Evolutionary conservation across 2,113 vertebrate genomes (phyloP), one percentile per base, ranked within the genome.

Genomic region (Castor canadensis): DNA sequence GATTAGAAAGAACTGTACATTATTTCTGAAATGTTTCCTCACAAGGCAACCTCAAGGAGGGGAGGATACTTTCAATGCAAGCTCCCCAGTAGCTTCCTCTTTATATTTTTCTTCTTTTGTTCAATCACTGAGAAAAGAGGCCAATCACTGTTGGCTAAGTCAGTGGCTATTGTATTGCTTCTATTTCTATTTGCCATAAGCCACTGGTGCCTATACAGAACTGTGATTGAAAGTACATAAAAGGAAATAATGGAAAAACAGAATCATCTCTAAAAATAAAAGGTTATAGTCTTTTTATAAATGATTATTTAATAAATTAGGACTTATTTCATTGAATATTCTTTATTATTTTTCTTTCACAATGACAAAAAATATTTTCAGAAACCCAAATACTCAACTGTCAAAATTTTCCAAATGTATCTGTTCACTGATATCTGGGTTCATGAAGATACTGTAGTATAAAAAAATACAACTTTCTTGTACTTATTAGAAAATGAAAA

Each of bases 401-500:
- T 93, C 73, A 92, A 95, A 89, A 79, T 82, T 88, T 89, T 97
- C 52, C 54, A 71, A 92, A 87, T 76, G 71, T 75, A 75, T 40
- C 64, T 91, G 26, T 93, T 94, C 93, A 49, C 82, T 85, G 66
- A 38, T 95, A 79, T 95, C 90, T 97, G 47, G 67, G 69, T 91
- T 87, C 89, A 93, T 32, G 71, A 96, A 93, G 86, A 97, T 77
- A 94, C 75, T 40, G 30, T 11, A 89, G 38, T 56, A 16, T 62
- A 67, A 97, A 97, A 95, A 97, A 97, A 47, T 66, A 35, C 26
- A 96, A 96, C 72, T 98, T 91, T 84, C 91, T 47, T 96, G 84
- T 91, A 79, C 67, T 97, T 98, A 87, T 96, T 97, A 95, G 71
- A 9, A 56, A 96, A 96, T 95, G 93, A 97, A 80, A 98, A 94